A percentile compares a stretch with the other conserved stretches of the same genome.
Evolutionary conservation across 2,888 invertebrate species (phyloP).

Genomic region (Hydriomena furcata): DNA sequence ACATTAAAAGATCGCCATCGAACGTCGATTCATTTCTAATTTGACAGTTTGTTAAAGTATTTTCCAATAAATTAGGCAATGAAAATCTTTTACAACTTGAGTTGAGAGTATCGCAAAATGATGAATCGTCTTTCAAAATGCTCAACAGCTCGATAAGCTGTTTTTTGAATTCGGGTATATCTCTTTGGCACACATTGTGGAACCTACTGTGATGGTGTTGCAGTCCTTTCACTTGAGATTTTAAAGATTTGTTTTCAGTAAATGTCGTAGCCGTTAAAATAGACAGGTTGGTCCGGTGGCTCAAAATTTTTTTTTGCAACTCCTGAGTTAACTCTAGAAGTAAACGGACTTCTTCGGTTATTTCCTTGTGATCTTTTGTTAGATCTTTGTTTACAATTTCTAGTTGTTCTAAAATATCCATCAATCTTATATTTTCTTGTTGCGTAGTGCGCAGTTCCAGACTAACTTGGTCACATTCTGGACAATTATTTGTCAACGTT

Average conservation of each 20-base stretch:
- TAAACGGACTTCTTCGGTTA: slow-evolving; percentile 56
- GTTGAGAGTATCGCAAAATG: slow-evolving; percentile 43
- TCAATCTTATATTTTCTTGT: slow-evolving; percentile 51
- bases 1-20: slow-evolving; percentile 72
- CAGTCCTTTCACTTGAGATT: slow-evolving; percentile 66
- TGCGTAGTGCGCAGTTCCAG: slow-evolving; percentile 39
- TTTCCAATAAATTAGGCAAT: slow-evolving; percentile 62
- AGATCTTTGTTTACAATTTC: slow-evolving; percentile 51
- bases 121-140: slow-evolving; percentile 54
- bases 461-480: slow-evolving; percentile 41
- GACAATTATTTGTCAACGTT: slow-evolving; percentile 37
- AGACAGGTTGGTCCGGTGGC: slow-evolving; percentile 69
- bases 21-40: slow-evolving; percentile 70
- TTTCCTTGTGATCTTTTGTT: slow-evolving; percentile 55
- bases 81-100: slow-evolving; percentile 61
- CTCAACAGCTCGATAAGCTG: slow-evolving; percentile 60
- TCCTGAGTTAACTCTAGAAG: slow-evolving; percentile 60
- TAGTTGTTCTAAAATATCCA: slow-evolving; percentile 44
- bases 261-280: slow-evolving; percentile 73
- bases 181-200: slow-evolving; percentile 69
- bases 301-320: slow-evolving; percentile 66
- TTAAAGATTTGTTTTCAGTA: slow-evolving; percentile 70
- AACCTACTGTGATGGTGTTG: slow-evolving; percentile 69
- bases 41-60: slow-evolving; percentile 47
- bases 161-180: slow-evolving; percentile 66